A percentile compares a stretch with the other conserved stretches of the same genome.
Evolutionary conservation across 1,140 invertebrate species (phyloP).

Genomic region (Drosophila tsacasi): DNA sequence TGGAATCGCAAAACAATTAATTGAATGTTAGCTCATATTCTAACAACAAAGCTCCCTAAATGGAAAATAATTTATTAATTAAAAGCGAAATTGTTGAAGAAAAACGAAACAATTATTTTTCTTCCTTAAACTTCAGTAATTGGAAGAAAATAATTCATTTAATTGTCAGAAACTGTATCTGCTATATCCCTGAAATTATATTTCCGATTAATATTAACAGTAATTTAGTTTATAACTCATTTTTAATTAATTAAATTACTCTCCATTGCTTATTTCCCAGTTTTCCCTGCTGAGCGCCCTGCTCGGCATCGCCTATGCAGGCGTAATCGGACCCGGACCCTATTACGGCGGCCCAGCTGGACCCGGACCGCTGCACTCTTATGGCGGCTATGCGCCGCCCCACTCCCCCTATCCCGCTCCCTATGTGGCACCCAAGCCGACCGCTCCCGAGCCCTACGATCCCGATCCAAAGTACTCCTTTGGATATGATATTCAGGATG

Average conservation of each 20-base stretch:
- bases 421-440: slow-evolving; percentile 71
- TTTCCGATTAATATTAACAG: no score
- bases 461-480: slow-evolving; percentile 87
- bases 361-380: slow-evolving; percentile 44
- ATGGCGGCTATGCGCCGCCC: slow-evolving; percentile 58
- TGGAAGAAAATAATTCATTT: no score
- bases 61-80: background rate
- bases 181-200: no score
- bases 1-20: background rate
- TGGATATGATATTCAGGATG: slow-evolving; percentile 87
- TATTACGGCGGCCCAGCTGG: slow-evolving; percentile 71
- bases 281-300: slow-evolving; percentile 72
- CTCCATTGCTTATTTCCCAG: slow-evolving; percentile 17
- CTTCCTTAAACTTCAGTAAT: no score
- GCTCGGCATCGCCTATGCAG: slow-evolving; percentile 66
- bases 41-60: background rate
- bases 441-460: slow-evolving; percentile 86
- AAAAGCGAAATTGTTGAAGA: background rate
- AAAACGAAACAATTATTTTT: no score
- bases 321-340: slow-evolving; percentile 72
- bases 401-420: slow-evolving; percentile 47
- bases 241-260: background rate
- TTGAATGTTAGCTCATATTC: no score
- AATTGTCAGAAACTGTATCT: no score
- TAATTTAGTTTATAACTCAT: no score